These are phyloP conservation scores for Scophthalmus maximus DNA, from an alignment of 2,113 vertebrate genomes.

Conservation along the genomic window DNA sequence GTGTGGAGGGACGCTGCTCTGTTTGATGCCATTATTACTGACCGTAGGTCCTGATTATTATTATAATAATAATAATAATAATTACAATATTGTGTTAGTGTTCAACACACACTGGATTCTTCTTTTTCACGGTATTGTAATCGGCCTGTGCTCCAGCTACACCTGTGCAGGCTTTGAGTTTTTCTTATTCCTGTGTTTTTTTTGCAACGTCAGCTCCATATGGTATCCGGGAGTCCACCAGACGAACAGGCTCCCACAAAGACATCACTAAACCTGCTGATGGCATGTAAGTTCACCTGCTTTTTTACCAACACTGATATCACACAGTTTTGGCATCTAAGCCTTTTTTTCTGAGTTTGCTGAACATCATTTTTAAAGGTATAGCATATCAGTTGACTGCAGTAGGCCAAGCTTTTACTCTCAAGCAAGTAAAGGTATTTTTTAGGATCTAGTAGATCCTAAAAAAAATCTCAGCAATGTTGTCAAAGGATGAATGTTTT, in stretches of 20 bases:
- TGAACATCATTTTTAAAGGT: no score
- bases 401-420: no score
- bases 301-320: background rate
- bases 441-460: no score
- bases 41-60: conserved; percentile 86
- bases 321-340: background rate
- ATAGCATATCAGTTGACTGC: no score
- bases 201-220: conserved; percentile 89
- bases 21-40: conserved; percentile 95
- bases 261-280: conserved; percentile 86
- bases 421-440: no score
- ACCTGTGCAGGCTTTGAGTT: background rate
- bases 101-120: background rate
- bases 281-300: conserved; percentile 82
- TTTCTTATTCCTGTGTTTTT: background rate
- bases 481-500: background rate
- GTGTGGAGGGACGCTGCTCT: conserved; percentile 88
- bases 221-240: conserved; percentile 95
- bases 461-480: background rate
- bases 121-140: background rate
- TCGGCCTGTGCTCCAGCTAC: background rate
- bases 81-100: no score
- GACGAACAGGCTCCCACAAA: conserved; percentile 92
- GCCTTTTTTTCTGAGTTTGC: background rate
- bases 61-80: no score